phyloP scores from a whole-genome alignment of 1,140 invertebrate species.

The Hirudo medicinalis region DNA sequence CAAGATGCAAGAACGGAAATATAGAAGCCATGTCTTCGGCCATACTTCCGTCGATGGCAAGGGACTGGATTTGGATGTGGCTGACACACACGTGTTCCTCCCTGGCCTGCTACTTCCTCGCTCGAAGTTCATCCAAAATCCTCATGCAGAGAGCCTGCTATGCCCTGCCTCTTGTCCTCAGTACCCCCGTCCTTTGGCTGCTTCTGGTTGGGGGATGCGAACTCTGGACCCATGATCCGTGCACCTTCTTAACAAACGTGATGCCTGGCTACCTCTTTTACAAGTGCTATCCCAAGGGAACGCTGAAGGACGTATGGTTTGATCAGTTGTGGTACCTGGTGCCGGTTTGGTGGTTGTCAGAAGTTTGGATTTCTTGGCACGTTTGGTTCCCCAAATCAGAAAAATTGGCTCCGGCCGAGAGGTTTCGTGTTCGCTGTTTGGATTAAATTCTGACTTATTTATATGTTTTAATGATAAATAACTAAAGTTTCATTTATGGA shows the following conservation, averaged over 20 bases:
- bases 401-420: constrained; percentile 82
- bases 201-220: constrained; percentile 29
- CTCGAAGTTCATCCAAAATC: constrained; percentile 36
- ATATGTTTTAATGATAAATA: too few relatives aligned
- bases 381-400: constrained; percentile 94
- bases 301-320: constrained; percentile 5
- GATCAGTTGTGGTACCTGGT: constrained; percentile 21
- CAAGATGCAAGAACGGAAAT: not conserved
- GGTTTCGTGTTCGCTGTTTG: too few relatives aligned
- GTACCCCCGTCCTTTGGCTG: constrained; percentile 30
- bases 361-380: constrained; percentile 86
- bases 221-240: constrained; percentile 12
- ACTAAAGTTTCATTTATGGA: too few relatives aligned
- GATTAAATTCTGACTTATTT: too few relatives aligned
- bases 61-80: constrained; percentile 28
- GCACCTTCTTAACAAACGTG: not conserved
- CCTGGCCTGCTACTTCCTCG: constrained; percentile 35
- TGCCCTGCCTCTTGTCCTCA: constrained; percentile 29
- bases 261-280: constrained; percentile 14
- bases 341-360: constrained; percentile 76
- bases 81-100: constrained; percentile 32
- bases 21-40: not conserved
- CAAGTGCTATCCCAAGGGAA: constrained; percentile 5
- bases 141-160: constrained; percentile 35
- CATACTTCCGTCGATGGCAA: not conserved